A percentile compares a stretch with the other conserved stretches of the same genome.
phyloP scores from a whole-genome alignment of 2,113 vertebrate species.

The Apaloderma vittatum region DNA sequence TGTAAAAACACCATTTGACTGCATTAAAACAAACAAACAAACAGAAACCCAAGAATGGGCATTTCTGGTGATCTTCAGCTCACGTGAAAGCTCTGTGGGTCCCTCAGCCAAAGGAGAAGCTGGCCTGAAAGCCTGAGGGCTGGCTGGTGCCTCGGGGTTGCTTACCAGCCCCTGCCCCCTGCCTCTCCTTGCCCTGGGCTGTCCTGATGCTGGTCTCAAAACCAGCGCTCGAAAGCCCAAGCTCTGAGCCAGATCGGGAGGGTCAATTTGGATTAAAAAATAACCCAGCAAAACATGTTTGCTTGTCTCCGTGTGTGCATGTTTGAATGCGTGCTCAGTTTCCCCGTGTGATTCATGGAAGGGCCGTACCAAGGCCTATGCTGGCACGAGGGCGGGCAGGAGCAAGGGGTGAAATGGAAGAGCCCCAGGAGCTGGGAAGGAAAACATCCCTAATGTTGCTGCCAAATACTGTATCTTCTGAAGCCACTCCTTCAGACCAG shows the following conservation, averaged over 20 bases:
- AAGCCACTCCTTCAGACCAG: background rate
- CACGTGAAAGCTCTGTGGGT: background rate
- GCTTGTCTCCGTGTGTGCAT: background rate
- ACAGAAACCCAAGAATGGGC: background rate
- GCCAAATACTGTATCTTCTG: background rate
- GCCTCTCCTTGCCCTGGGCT: background rate
- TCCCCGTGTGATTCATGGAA: background rate
- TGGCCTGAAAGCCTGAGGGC: background rate
- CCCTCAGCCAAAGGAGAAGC: background rate
- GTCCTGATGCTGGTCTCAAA: background rate
- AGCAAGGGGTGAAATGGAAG: background rate
- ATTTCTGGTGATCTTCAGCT: background rate
- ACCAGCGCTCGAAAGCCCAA: fast-evolving
- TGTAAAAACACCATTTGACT: background rate
- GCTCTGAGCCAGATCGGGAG: background rate
- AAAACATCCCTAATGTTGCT: background rate
- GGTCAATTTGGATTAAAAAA: background rate
- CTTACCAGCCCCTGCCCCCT: background rate
- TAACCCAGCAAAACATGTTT: background rate
- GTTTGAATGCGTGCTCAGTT: background rate
- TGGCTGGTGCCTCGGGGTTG: background rate
- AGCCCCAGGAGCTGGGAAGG: background rate
- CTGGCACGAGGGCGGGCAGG: background rate
- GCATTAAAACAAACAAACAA: conserved; percentile 13
- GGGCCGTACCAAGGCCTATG: background rate